phyloP scores from a whole-genome alignment of 2,113 vertebrate genomes.

The Riparia riparia region DNA sequence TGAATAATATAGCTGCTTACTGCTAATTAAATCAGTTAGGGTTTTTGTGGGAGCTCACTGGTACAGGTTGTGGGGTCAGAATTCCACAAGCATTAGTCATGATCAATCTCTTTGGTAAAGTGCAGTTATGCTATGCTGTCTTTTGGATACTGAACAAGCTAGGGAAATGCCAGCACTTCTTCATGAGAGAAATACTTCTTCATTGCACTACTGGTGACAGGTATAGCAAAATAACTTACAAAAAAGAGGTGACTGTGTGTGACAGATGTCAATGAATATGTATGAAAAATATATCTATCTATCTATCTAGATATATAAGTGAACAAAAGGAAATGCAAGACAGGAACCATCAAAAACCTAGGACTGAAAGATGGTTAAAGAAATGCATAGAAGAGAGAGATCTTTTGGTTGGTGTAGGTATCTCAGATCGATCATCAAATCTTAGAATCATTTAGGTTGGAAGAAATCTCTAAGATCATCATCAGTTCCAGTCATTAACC shows the following conservation, averaged over 20 bases:
- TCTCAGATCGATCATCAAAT: not conserved
- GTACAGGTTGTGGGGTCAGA: not conserved
- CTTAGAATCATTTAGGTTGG: not conserved
- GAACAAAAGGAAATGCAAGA: not conserved
- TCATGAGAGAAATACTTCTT: not conserved
- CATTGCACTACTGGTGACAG: rapidly evolving
- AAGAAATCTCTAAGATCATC: not conserved
- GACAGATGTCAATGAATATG: not conserved
- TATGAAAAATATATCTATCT: not conserved
- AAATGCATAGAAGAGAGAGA: not conserved
- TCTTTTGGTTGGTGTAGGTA: not conserved
- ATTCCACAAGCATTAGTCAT: not conserved
- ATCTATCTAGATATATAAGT: not conserved
- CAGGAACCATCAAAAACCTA: not conserved
- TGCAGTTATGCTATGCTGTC: not conserved
- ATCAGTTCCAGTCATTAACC: not conserved
- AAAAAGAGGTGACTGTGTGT: not conserved
- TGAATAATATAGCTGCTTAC: not conserved
- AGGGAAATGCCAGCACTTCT: not conserved
- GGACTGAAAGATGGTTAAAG: not conserved
- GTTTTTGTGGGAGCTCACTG: not conserved
- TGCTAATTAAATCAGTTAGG: not conserved
- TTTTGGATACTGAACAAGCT: not conserved
- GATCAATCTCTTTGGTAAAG: not conserved
- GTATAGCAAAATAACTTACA: not conserved